These are phyloP conservation scores for Mesorhabditis belari DNA, from an alignment of 2,888 invertebrate species.

Conservation along the genomic window DNA sequence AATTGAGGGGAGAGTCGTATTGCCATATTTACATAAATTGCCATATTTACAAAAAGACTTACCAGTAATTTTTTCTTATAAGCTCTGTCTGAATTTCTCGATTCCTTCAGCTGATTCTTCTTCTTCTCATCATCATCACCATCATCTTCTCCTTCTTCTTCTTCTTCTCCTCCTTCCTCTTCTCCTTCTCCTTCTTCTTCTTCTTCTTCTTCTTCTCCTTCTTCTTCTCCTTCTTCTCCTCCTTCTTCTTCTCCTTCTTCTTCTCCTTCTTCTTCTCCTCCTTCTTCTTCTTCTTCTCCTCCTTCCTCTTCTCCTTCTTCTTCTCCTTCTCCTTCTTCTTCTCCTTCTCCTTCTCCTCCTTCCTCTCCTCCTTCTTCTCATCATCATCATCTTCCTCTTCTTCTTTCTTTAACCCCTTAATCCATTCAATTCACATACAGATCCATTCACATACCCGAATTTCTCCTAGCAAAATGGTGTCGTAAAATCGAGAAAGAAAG, in stretches of 20 bases:
- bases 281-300: neutral
- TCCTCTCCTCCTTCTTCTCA: neutral
- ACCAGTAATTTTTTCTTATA: too few species aligned
- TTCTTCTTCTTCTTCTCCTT: neutral
- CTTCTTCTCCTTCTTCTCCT: neutral
- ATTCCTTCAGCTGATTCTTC: too few species aligned
- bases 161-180: neutral
- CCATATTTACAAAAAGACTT: too few species aligned
- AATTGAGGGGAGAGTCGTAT: too few species aligned
- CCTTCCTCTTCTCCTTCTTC: neutral
- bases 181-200: neutral
- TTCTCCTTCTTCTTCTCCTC: neutral
- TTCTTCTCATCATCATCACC: too few species aligned
- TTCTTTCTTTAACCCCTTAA: neutral
- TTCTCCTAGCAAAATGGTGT: too few species aligned
- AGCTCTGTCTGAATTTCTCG: too few species aligned
- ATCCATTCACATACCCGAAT: neutral
- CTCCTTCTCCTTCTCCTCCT: neutral
- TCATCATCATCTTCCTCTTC: neutral
- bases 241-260: neutral
- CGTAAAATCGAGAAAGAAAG: too few species aligned
- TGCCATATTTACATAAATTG: too few species aligned
- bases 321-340: neutral
- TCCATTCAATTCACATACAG: neutral
- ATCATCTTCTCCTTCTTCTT: neutral